These are phyloP conservation scores for Apis laboriosa DNA, from an alignment of 1,140 invertebrate genomes.

Conservation along the genomic window DNA sequence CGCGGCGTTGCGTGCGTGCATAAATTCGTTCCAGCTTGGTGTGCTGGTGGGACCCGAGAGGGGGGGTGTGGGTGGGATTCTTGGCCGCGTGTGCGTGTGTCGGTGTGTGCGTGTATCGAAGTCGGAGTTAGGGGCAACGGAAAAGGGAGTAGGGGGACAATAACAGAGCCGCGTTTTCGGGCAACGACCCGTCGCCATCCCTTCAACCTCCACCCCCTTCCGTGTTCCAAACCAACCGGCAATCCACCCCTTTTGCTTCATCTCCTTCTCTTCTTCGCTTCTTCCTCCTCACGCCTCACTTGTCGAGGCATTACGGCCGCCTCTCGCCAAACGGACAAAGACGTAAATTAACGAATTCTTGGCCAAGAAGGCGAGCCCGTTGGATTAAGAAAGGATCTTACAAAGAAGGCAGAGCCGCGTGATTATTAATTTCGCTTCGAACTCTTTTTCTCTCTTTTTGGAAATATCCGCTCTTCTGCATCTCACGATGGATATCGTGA, in stretches of 20 bases:
- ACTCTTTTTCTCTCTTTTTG: neutral
- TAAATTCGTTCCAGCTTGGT: conserved; percentile 24
- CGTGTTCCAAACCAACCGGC: conserved; percentile 66
- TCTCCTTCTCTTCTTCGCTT: conserved; percentile 48
- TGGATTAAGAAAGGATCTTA: neutral
- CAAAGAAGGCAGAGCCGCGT: neutral
- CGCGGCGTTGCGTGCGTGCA: conserved; percentile 41
- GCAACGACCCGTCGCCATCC: conserved; percentile 78
- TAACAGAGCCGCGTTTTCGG: conserved; percentile 79
- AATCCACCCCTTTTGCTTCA: conserved; percentile 48
- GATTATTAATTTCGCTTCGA: conserved; percentile 26
- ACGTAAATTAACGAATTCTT: conserved; percentile 47
- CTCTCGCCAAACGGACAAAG: conserved; percentile 32
- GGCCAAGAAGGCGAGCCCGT: neutral
- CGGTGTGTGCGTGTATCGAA: conserved; percentile 59
- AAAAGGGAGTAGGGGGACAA: conserved; percentile 70
- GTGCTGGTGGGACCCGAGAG: neutral
- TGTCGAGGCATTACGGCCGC: conserved; percentile 51
- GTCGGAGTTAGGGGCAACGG: conserved; percentile 62
- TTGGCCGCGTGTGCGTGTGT: conserved; percentile 42
- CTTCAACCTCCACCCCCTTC: conserved; percentile 65
- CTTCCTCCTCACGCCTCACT: conserved; percentile 53
- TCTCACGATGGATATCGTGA: neutral
- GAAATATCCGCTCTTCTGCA: neutral
- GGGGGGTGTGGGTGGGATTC: conserved; percentile 5